These are phyloP conservation scores for Zaprionus lineosus DNA, from an alignment of 2,888 invertebrate species.

Conservation along the genomic window DNA sequence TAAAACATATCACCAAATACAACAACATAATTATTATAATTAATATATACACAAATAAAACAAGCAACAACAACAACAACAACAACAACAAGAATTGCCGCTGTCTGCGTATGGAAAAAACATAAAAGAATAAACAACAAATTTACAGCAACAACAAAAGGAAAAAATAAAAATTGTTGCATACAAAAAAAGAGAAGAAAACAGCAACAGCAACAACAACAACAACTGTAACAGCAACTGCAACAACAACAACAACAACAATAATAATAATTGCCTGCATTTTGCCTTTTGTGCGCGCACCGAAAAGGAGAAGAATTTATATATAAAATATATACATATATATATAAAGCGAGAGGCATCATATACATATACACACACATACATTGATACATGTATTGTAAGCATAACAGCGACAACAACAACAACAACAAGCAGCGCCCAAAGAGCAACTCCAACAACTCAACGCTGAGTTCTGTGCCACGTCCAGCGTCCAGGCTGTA, in stretches of 20 bases:
- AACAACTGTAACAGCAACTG: constrained; percentile 33
- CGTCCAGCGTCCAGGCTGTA: constrained; percentile 26
- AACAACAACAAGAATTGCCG: constrained; percentile 49
- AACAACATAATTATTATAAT: constrained; percentile 54
- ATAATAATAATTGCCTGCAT: constrained; percentile 65
- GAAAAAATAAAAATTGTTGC: constrained; percentile 48
- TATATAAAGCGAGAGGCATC: constrained; percentile 49
- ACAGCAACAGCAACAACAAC: constrained; percentile 38
- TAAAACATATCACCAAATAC: constrained; percentile 69
- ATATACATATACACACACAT: constrained; percentile 37
- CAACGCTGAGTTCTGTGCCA: constrained; percentile 27
- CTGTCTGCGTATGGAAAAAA: constrained; percentile 58
- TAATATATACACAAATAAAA: constrained; percentile 34
- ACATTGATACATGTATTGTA: constrained; percentile 35
- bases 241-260: constrained; percentile 36
- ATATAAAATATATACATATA: constrained; percentile 36
- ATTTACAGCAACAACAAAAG: constrained; percentile 11
- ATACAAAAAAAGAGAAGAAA: constrained; percentile 53
- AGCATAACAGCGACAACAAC: constrained; percentile 28
- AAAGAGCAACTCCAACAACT: constrained; percentile 31
- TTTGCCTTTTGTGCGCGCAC: constrained; percentile 68
- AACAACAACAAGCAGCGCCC: constrained; percentile 29
- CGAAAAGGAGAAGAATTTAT: constrained; percentile 31
- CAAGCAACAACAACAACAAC: constrained; percentile 31
- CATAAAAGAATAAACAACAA: constrained; percentile 31